Evolutionary conservation across 2,797 vertebrate species (phyloP).

Genomic region (Staurois parvus): DNA sequence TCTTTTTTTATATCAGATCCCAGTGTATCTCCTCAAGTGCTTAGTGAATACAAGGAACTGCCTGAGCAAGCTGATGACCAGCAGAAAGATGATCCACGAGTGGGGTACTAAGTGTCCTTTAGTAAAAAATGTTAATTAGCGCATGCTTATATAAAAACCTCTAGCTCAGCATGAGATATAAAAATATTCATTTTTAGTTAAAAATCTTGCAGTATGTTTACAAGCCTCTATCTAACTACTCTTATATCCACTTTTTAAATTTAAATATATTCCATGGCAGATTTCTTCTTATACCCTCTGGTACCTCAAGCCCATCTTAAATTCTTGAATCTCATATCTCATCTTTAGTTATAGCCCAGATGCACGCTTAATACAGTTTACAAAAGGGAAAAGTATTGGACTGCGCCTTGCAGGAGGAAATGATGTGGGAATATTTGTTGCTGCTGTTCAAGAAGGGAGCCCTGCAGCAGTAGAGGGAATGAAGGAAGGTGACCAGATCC

Average conservation of each 20-base stretch:
- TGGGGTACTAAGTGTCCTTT: conserved; percentile 1
- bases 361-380: conserved; percentile 78
- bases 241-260: no score
- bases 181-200: not conserved
- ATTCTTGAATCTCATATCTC: not conserved
- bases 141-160: no score
- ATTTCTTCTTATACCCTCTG: no score
- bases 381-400: conserved; percentile 87
- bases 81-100: conserved; percentile 15
- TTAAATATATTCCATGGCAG: no score
- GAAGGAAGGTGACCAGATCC: conserved; percentile 92
- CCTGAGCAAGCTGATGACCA: not conserved
- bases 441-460: conserved; percentile 89
- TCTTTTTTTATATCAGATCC: not conserved
- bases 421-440: conserved; percentile 94
- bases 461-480: conserved; percentile 85
- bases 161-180: not conserved
- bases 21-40: not conserved
- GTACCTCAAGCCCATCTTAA: no score
- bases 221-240: no score
- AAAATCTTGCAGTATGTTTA: no score
- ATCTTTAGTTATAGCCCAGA: conserved; percentile 82
- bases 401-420: conserved; percentile 92
- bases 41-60: conserved; percentile 3
- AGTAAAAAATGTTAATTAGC: not conserved